Conservation (phyloP, 1,140 invertebrate genomes). For the Catajapyx aquilonaris region DNA sequence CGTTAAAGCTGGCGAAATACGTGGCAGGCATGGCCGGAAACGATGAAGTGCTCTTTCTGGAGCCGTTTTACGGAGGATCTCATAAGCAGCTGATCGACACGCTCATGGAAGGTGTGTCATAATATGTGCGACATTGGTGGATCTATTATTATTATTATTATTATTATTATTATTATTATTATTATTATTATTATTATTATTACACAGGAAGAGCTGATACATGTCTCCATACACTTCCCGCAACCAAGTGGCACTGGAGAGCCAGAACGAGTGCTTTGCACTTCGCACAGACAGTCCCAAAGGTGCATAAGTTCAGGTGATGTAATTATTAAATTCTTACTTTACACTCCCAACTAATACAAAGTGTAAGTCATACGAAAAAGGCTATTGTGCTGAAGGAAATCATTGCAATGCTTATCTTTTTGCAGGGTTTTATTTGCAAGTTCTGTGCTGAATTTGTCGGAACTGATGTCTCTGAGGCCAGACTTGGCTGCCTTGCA, state of each 20-base stretch:
- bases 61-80: conserved; percentile 49
- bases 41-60: conserved; percentile 24
- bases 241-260: conserved; percentile 63
- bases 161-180: too few relatives aligned
- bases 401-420: conserved; percentile 4
- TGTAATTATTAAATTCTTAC: not conserved
- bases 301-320: conserved; percentile 25
- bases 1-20: too few relatives aligned
- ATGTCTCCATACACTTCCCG: conserved; percentile 31
- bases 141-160: too few relatives aligned
- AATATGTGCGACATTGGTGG: too few relatives aligned
- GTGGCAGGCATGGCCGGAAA: too few relatives aligned
- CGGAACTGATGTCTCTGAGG: conserved; percentile 41
- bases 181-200: too few relatives aligned
- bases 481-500: conserved; percentile 32
- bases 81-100: conserved; percentile 42
- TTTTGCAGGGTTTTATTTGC: conserved; percentile 32
- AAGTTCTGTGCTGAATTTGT: conserved; percentile 48
- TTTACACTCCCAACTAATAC: not conserved
- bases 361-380: conserved; percentile 4
- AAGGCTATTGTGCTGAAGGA: conserved; percentile 1
- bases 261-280: conserved; percentile 41
- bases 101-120: conserved; percentile 17
- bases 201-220: conserved; percentile 15
- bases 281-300: conserved; percentile 35